Evolutionary conservation across 2,113 vertebrate species (phyloP).

Genomic region (Ornithorhynchus anatinus): DNA sequence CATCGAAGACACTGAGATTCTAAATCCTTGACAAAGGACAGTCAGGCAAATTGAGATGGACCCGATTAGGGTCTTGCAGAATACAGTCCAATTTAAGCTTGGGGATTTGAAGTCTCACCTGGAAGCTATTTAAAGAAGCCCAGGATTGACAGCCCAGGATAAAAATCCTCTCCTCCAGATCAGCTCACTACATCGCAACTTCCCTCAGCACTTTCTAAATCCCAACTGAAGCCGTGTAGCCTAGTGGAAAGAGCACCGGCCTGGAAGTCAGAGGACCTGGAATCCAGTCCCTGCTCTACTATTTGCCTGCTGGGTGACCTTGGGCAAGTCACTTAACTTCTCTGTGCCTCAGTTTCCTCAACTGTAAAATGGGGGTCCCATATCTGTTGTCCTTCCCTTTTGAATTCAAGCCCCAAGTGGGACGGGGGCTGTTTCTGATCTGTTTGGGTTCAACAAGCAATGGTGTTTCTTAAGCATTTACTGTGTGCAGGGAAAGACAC

Average conservation of each 20-base stretch:
- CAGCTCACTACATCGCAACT: slow-evolving; percentile 57
- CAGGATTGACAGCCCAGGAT: neutral
- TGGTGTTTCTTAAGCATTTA: too few relatives aligned
- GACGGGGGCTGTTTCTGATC: too few relatives aligned
- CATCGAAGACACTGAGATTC: slow-evolving; percentile 5
- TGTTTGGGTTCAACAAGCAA: too few relatives aligned
- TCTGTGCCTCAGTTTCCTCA: neutral
- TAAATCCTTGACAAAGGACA: too few relatives aligned
- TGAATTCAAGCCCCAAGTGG: too few relatives aligned
- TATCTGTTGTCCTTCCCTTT: too few relatives aligned
- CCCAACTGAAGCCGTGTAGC: slow-evolving; percentile 40
- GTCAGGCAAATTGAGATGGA: too few relatives aligned
- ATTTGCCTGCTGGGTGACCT: neutral
- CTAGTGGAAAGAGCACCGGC: neutral
- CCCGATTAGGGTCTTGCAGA: neutral
- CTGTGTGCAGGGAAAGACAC: too few relatives aligned
- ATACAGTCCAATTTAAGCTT: too few relatives aligned
- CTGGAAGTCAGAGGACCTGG: neutral
- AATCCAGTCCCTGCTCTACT: neutral
- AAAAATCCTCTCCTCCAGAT: slow-evolving; percentile 42
- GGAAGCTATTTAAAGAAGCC: too few relatives aligned
- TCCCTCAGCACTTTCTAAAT: slow-evolving; percentile 51
- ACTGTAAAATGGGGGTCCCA: too few relatives aligned
- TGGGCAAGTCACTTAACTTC: neutral
- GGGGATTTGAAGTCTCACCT: too few relatives aligned